These are phyloP conservation scores for Heliopora coerulea DNA, from an alignment of 92 coral and sea anemone species.

Conservation along the genomic window DNA sequence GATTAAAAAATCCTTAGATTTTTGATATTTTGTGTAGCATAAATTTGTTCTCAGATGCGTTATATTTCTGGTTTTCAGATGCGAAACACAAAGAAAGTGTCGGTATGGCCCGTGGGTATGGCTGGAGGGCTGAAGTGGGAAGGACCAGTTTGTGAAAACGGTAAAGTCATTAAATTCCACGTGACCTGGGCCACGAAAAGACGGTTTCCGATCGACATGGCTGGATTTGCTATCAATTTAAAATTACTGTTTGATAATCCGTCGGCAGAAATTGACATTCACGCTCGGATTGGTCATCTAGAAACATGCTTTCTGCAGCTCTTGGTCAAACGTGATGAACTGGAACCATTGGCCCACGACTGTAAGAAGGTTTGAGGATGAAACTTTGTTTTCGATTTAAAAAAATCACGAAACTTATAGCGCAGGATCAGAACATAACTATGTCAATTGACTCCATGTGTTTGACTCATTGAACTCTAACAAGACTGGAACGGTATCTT, in stretches of 20 bases:
- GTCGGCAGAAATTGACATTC: slow-evolving; percentile 58
- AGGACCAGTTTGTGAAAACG: slow-evolving; percentile 82
- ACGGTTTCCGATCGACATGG: slow-evolving; percentile 88
- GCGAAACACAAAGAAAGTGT: slow-evolving; percentile 77
- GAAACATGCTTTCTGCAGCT: slow-evolving; percentile 74
- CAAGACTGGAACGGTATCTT: no score
- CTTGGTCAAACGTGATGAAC: slow-evolving; percentile 56
- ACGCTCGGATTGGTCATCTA: slow-evolving; percentile 66
- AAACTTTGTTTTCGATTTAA: no score
- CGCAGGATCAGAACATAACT: no score
- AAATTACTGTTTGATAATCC: slow-evolving; percentile 60
- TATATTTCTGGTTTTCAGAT: no score
- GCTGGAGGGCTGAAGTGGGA: slow-evolving; percentile 88
- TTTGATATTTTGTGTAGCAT: no score
- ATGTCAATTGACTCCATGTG: no score
- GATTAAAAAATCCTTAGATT: no score
- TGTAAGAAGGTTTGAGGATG: slow-evolving; percentile 41
- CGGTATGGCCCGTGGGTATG: slow-evolving; percentile 97
- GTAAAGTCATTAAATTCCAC: slow-evolving; percentile 65
- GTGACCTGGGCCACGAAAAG: slow-evolving; percentile 64
- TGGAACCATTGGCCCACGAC: slow-evolving; percentile 73
- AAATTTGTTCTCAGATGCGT: no score
- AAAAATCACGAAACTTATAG: no score
- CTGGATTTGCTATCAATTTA: slow-evolving; percentile 91
- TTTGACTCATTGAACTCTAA: no score